These are phyloP conservation scores for Perodicticus potto DNA, from an alignment of 2,797 vertebrate genomes.

Conservation along the genomic window DNA sequence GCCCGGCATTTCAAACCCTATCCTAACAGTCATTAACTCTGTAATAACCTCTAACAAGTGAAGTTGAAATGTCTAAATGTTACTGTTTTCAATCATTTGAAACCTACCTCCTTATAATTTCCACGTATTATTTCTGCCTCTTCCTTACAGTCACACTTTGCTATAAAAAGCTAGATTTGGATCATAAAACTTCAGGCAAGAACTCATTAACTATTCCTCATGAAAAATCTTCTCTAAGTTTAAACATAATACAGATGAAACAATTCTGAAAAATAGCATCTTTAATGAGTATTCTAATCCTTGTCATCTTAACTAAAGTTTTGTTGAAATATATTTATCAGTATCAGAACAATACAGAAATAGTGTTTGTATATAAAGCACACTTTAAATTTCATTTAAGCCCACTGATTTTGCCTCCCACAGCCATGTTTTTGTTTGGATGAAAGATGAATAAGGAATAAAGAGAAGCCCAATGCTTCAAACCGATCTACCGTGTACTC, in stretches of 20 bases:
- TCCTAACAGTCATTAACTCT: not conserved
- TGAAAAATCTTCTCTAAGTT: constrained; percentile 53
- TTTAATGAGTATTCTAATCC: constrained; percentile 55
- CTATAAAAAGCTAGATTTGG: not conserved
- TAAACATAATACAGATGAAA: constrained; percentile 38
- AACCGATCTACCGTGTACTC: not conserved
- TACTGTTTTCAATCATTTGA: constrained; percentile 6
- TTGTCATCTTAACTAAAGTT: constrained; percentile 53
- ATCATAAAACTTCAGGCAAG: not conserved
- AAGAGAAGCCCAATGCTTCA: constrained; percentile 11
- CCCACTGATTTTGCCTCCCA: constrained; percentile 35
- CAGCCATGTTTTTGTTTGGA: constrained; percentile 54
- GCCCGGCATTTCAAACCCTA: not conserved
- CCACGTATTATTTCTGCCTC: not conserved
- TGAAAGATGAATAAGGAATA: constrained; percentile 59
- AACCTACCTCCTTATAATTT: not conserved
- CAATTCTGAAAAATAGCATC: constrained; percentile 10
- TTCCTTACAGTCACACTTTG: not conserved
- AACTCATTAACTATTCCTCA: not conserved
- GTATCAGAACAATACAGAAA: constrained; percentile 45
- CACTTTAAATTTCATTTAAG: constrained; percentile 65
- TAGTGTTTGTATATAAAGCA: constrained; percentile 22
- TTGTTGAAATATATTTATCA: constrained; percentile 62
- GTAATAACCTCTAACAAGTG: constrained; percentile 11
- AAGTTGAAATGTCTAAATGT: not conserved